Base-by-base conservation (phyloP, 2,888 invertebrate species). In the Mimachlamys varia region DNA sequence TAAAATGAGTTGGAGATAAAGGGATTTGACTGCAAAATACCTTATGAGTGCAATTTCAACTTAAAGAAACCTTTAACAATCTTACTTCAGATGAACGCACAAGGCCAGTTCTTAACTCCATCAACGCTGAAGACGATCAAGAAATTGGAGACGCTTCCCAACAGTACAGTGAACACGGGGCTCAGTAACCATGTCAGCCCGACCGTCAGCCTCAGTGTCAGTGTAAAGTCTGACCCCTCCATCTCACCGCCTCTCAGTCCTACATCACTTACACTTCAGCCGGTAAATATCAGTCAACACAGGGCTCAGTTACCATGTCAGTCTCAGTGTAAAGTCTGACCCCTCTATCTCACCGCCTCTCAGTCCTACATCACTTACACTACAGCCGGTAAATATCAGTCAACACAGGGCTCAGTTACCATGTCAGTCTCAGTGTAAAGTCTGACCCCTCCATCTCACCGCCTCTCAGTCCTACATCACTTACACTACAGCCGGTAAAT, bases 401-500 rank as follows among this genome's bases (percentile, higher is more conserved):
- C 58, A 76, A 76, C 17, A 76, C 76, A 76, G 27, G 33, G 7
- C 76, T 76, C 33, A 22, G 76, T 76, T 33, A 76, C 13, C 76
- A 76, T 33, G 33, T 76, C 76, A 76, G 76, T 33, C 13, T 76
- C 33, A 76, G 33, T 15, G 76, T 76, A 7, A 76, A 76, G 76
- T 76, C 76, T 4, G 76, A 76, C 76, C 76, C 76, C 3, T 1
- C 76, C 27, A 15, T 76, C 7, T 76, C 76, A 76, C 76, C 76
- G 33, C 76, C 76, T 33, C 76, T 76, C 76, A 76, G 76, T 27
- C 76, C 76, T 19, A 76, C 76, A 76, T 76, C 76, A 7, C 76
- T 76, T 27, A 76, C 76, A 27, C 76, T 76, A 33, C 76, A 76
- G 76, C 76, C 76, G 27, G 76, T 76, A 76, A 76, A 10, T 76